Conservation (phyloP, 2,797 vertebrate species). For the Lepilemur ruficaudatus region DNA sequence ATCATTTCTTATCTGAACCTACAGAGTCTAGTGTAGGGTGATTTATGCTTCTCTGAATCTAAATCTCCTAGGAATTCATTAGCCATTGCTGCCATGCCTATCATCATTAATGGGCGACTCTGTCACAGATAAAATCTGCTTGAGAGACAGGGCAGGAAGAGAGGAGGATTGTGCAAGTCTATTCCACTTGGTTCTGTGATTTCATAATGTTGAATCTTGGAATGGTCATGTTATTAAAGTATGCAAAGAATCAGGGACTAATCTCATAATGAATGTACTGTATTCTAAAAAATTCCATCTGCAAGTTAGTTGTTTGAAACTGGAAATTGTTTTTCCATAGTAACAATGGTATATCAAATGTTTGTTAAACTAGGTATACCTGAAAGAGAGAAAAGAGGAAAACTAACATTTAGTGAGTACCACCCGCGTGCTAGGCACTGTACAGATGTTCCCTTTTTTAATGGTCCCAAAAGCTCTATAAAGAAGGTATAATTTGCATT, state of each 20-base stretch:
- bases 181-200: background rate
- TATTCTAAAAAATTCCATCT: background rate
- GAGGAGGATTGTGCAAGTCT: background rate
- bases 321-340: background rate
- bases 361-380: background rate
- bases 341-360: background rate
- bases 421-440: background rate
- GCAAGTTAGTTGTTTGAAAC: background rate
- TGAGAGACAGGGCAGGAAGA: background rate
- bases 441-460: background rate
- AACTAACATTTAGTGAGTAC: background rate
- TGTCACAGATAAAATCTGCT: conserved; percentile 17
- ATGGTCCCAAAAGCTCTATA: background rate
- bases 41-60: background rate
- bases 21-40: background rate
- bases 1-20: conserved; percentile 1
- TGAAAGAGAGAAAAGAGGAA: background rate
- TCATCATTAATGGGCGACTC: background rate
- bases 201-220: background rate
- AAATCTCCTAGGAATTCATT: conserved; percentile 63
- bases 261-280: background rate
- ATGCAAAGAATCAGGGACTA: background rate
- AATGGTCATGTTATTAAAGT: conserved; percentile 14
- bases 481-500: background rate
- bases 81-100: background rate